A percentile compares a stretch with the other conserved stretches of the same genome.
These are phyloP conservation scores for Dorcus parallelipipedus DNA, from an alignment of 2,888 invertebrate species.

Conservation along the genomic window DNA sequence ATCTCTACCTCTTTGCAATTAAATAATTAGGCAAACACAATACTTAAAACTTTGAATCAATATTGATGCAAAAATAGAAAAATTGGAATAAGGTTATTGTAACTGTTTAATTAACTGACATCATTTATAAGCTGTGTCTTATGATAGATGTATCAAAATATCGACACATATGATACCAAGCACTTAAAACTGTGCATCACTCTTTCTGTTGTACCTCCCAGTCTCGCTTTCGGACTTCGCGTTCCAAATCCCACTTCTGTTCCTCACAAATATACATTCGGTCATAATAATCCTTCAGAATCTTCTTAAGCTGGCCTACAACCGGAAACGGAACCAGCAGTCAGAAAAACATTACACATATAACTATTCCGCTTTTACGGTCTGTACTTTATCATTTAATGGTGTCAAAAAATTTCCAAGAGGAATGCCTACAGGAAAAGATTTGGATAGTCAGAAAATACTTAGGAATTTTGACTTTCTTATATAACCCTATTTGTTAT, in stretches of 20 bases:
- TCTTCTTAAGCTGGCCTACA: slow-evolving; percentile 85
- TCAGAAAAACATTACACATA: slow-evolving; percentile 32
- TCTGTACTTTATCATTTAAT: too few species aligned
- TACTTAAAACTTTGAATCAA: too few species aligned
- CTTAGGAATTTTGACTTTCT: too few species aligned
- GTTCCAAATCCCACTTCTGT: slow-evolving; percentile 99
- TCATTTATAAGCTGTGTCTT: background rate
- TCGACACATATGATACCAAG: slow-evolving; percentile 6
- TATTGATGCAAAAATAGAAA: too few species aligned
- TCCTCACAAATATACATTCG: slow-evolving; percentile 97
- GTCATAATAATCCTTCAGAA: slow-evolving; percentile 94
- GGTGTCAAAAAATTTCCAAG: background rate
- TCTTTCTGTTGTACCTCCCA: slow-evolving; percentile 80
- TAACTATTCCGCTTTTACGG: too few species aligned
- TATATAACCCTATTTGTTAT: too few species aligned
- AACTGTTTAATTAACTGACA: background rate
- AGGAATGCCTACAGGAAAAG: background rate
- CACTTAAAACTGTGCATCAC: slow-evolving; percentile 10
- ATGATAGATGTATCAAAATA: background rate
- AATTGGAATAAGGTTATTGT: background rate
- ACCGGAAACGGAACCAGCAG: slow-evolving; percentile 51
- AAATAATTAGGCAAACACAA: too few species aligned
- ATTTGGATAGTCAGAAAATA: background rate
- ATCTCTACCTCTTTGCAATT: too few species aligned
- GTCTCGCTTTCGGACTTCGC: slow-evolving; percentile 99